Conservation (phyloP, 2,888 invertebrate genomes). For the Oligia strigilis region DNA sequence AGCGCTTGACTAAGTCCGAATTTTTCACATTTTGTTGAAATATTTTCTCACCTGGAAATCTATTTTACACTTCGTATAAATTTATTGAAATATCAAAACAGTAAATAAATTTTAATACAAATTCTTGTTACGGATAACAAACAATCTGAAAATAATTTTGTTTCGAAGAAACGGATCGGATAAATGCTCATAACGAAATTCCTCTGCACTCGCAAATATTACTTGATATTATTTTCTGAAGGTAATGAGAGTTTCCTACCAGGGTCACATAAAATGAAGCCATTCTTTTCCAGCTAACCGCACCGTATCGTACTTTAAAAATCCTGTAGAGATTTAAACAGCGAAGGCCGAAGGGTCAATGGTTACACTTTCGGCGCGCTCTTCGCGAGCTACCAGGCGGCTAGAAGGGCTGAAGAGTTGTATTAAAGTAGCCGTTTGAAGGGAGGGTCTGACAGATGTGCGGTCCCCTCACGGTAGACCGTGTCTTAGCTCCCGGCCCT, state of each 20-base stretch:
- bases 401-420: constrained; percentile 64
- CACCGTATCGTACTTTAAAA: constrained; percentile 30
- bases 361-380: constrained; percentile 46
- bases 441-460: constrained; percentile 72
- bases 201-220: not conserved
- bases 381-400: constrained; percentile 70
- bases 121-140: not conserved
- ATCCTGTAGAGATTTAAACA: constrained; percentile 41
- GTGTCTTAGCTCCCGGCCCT: constrained; percentile 65
- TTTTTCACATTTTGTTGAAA: constrained; percentile 35
- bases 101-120: constrained; percentile 7
- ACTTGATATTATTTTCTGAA: not conserved
- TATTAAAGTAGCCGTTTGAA: constrained; percentile 61
- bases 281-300: constrained; percentile 25
- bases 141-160: not conserved
- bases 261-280: constrained; percentile 36
- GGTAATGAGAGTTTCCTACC: constrained; percentile 17
- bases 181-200: not conserved
- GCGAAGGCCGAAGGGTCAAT: constrained; percentile 42
- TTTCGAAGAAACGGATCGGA: constrained; percentile 13
- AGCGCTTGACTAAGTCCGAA: constrained; percentile 38
- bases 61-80: constrained; percentile 2
- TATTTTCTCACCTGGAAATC: constrained; percentile 18
- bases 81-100: not conserved
- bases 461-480: constrained; percentile 67